These are phyloP conservation scores for Cardiocondyla obscurior DNA, from an alignment of 1,140 invertebrate species.

Conservation along the genomic window DNA sequence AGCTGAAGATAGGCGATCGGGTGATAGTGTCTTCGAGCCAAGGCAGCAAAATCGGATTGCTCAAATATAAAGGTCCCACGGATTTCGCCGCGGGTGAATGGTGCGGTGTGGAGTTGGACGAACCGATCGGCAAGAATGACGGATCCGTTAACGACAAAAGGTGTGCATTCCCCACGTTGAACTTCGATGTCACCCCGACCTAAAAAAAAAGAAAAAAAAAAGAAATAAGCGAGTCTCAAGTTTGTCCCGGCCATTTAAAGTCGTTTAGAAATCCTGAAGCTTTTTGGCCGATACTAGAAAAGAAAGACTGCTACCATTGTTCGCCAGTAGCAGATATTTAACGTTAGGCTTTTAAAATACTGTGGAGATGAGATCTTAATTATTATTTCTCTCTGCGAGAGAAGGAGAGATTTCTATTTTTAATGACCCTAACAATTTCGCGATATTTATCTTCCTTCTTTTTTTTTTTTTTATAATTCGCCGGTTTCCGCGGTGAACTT, in stretches of 20 bases:
- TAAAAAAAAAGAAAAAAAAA: slow-evolving; percentile 2
- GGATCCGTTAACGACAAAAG: slow-evolving; percentile 95
- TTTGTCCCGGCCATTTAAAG: not conserved
- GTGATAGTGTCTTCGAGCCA: slow-evolving; percentile 95
- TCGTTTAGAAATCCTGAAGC: not conserved
- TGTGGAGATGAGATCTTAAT: not conserved
- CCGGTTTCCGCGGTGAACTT: not conserved
- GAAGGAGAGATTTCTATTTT: not conserved
- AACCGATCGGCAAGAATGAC: slow-evolving; percentile 97
- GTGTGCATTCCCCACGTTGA: slow-evolving; percentile 79
- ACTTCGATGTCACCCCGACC: not conserved
- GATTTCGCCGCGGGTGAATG: slow-evolving; percentile 96
- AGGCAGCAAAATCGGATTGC: slow-evolving; percentile 94
- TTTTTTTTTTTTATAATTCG: not conserved
- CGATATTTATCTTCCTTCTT: too few relatives aligned
- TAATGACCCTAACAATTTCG: too few relatives aligned
- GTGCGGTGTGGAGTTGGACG: slow-evolving; percentile 98
- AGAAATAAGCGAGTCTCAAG: slow-evolving; percentile 47
- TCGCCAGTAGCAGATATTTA: too few relatives aligned
- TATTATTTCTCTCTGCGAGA: not conserved
- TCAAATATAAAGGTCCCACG: slow-evolving; percentile 93
- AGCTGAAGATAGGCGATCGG: slow-evolving; percentile 93
- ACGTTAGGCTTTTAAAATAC: not conserved
- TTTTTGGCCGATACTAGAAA: not conserved
- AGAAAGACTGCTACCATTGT: not conserved